phyloP scores from a whole-genome alignment of 2,797 vertebrate genomes.

The Cyclura pinguis region DNA sequence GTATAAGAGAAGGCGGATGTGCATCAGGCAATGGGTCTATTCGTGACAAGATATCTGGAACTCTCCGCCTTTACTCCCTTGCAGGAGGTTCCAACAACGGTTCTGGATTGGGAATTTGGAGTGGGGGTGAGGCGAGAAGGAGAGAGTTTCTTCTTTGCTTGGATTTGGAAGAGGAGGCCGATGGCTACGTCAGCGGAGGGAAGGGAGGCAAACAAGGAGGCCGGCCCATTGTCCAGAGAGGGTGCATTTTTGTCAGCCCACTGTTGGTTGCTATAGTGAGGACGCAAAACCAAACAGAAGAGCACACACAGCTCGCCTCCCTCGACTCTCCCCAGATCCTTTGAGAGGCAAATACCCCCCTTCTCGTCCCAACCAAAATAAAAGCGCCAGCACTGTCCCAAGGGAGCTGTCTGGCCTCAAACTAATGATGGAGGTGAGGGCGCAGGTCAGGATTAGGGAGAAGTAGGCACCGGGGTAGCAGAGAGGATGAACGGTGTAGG shows the following conservation, averaged over 20 bases:
- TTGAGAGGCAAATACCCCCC: conserved; percentile 76
- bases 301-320: conserved; percentile 84
- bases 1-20: too few relatives aligned
- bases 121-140: background rate
- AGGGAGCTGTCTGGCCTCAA: conserved; percentile 2
- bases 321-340: conserved; percentile 80
- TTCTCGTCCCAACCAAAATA: conserved; percentile 80
- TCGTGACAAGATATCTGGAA: background rate
- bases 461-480: background rate
- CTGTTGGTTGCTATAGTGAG: conserved; percentile 97
- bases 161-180: background rate
- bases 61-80: background rate
- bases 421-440: conserved; percentile 10
- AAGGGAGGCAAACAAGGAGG: conserved; percentile 77
- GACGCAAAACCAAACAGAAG: conserved; percentile 88
- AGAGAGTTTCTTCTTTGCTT: background rate
- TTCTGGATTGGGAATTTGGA: background rate
- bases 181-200: conserved; percentile 68
- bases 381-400: conserved; percentile 73
- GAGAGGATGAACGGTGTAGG: background rate
- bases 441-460: conserved; percentile 27
- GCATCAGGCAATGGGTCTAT: background rate
- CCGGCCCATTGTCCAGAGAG: conserved; percentile 92
- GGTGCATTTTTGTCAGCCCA: conserved; percentile 92
- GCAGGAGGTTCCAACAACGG: background rate